Percentiles rank a stretch among this genome's conserved stretches.
phyloP scores from a whole-genome alignment of 1,140 invertebrate genomes.

The Adelges cooleyi region DNA sequence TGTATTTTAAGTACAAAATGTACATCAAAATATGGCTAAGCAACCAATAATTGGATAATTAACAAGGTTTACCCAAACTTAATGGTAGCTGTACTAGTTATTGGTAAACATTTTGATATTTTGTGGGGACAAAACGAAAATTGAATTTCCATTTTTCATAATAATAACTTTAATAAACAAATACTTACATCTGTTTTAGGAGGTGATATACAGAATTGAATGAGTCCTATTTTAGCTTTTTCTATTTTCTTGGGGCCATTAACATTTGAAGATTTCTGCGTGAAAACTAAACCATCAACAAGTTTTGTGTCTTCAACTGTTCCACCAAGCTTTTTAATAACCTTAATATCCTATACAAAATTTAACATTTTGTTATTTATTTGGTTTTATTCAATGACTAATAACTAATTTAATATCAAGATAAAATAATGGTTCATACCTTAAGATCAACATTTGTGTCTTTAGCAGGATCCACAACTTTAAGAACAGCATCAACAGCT shows the following conservation, averaged over 20 bases:
- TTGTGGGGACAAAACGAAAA: no score
- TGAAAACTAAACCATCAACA: slow-evolving; percentile 88
- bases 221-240: slow-evolving; percentile 97
- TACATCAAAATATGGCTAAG: neutral
- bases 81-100: no score
- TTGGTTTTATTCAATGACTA: neutral
- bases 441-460: slow-evolving; percentile 57
- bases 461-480: slow-evolving; percentile 58
- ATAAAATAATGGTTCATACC: slow-evolving; percentile 32
- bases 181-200: slow-evolving; percentile 92
- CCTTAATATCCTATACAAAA: slow-evolving; percentile 67
- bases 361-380: neutral
- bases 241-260: slow-evolving; percentile 88
- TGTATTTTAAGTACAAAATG: no score
- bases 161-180: neutral
- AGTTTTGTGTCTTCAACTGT: slow-evolving; percentile 97
- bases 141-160: no score
- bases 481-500: slow-evolving; percentile 92
- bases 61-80: no score
- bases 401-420: neutral
- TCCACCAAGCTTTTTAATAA: slow-evolving; percentile 90
- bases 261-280: slow-evolving; percentile 74
- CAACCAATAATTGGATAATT: no score
- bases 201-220: slow-evolving; percentile 99
- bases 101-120: no score